Base-by-base conservation (phyloP, 1,140 invertebrate species). In the Leptopilina boulardi region DNA sequence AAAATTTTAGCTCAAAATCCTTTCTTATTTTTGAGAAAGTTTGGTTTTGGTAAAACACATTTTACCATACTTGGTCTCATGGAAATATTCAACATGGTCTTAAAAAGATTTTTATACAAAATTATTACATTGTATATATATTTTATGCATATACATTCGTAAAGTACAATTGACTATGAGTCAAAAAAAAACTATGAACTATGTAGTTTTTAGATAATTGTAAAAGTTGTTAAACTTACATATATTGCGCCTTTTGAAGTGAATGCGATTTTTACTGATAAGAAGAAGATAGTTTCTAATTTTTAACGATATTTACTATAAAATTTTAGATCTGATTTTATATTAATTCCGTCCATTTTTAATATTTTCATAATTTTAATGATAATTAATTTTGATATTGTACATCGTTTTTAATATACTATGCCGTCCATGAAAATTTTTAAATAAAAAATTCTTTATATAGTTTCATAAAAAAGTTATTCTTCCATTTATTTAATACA, bases 91-190 rank as follows among this genome's bases (percentile, higher is more conserved):
- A n/a, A n/a, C n/a, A n/a, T n/a, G n/a, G n/a, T n/a, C n/a, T n/a
- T n/a, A 51, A 41, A 71, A 38, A 13, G 30, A 15, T 41, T 23
- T 21, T 13, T 54, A 47, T 10, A n/a, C 41, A 54, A 70, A 59
- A 51, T 13, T 42, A 38, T 51, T n/a, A 73, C 21, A 47, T 73
- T 59, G 18, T 71, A 79, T 70, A 54, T 54, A 74, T 73, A 38
- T 75, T 51, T 47, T 47, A 15, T 47, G 4, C 13, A 15, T 66
- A 30, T 30, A 71, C n/a, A 76, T 30, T 75, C 26, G n/a, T 75
- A 66, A 59, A 77, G 76, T 77, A 73, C 76, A 77, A 77, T 54
- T 77, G 71, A 73, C 70, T 71, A 2, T 15, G 71, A 66, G 71
- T 77, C 38, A 71, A 15, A 59, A 59, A n/a, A n/a, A n/a, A n/a